Conservation (phyloP, 2,888 invertebrate genomes). For the Pediacus dermestoides region DNA sequence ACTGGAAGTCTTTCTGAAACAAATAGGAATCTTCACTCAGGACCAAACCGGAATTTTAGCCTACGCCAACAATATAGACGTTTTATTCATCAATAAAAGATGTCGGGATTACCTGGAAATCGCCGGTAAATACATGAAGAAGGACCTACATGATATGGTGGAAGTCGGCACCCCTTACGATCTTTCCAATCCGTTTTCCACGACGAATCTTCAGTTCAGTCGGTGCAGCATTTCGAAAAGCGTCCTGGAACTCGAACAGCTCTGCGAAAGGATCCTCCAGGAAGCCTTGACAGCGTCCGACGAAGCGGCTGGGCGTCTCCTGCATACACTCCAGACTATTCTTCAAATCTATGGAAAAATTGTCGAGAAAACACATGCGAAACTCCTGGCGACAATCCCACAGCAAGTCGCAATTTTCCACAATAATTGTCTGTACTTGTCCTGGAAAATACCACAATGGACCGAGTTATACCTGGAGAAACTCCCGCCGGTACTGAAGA, state of each 20-base stretch:
- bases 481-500: constrained; percentile 5
- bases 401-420: constrained; percentile 84
- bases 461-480: constrained; percentile 7
- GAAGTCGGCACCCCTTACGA: constrained; percentile 52
- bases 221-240: constrained; percentile 61
- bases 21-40: constrained; percentile 56
- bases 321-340: constrained; percentile 67
- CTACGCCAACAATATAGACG: constrained; percentile 71
- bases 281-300: constrained; percentile 63
- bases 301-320: constrained; percentile 61
- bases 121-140: constrained; percentile 71
- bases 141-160: constrained; percentile 74
- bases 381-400: constrained; percentile 77
- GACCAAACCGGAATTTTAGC: constrained; percentile 59
- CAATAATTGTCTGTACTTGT: constrained; percentile 89
- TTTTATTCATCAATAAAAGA: constrained; percentile 72
- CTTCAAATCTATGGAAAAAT: constrained; percentile 74
- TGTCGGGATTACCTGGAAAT: constrained; percentile 66
- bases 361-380: constrained; percentile 76
- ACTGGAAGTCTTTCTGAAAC: constrained; percentile 62
- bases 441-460: no score
- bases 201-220: constrained; percentile 49
- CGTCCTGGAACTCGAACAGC: constrained; percentile 60
- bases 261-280: constrained; percentile 63
- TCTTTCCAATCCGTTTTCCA: constrained; percentile 49